These are phyloP conservation scores for Meloidogyne floridensis DNA, from an alignment of 1,140 invertebrate species.

Conservation along the genomic window DNA sequence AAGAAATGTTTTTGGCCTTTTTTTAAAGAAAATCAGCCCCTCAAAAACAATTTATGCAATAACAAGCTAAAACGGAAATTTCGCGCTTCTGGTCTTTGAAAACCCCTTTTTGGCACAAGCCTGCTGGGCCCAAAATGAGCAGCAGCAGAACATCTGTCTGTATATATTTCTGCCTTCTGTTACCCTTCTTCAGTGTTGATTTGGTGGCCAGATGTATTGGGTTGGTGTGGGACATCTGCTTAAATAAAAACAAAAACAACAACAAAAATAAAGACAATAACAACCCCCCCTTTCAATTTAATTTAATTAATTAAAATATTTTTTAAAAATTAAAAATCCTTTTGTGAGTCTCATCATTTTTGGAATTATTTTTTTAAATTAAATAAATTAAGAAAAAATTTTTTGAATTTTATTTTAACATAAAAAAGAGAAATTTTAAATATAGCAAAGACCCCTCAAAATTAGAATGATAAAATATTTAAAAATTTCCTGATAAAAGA, in stretches of 20 bases:
- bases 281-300: no score
- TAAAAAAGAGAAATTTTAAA: not conserved
- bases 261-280: not conserved
- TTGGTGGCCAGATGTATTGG: not conserved
- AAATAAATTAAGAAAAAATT: no score
- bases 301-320: no score
- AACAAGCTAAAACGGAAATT: not conserved
- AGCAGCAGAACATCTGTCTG: conserved; percentile 4
- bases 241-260: not conserved
- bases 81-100: not conserved
- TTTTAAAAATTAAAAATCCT: no score
- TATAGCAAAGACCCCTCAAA: not conserved
- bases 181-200: not conserved
- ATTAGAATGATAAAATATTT: not conserved
- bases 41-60: not conserved
- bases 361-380: no score
- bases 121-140: not conserved
- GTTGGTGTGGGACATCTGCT: not conserved
- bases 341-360: no score
- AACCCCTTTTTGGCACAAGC: not conserved
- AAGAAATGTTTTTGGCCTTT: not conserved
- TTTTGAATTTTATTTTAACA: not conserved
- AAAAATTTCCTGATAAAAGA: not conserved
- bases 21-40: not conserved
- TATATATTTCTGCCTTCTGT: not conserved